phyloP scores from a whole-genome alignment of 2,113 vertebrate genomes.

The Ceyx cyanopectus region DNA sequence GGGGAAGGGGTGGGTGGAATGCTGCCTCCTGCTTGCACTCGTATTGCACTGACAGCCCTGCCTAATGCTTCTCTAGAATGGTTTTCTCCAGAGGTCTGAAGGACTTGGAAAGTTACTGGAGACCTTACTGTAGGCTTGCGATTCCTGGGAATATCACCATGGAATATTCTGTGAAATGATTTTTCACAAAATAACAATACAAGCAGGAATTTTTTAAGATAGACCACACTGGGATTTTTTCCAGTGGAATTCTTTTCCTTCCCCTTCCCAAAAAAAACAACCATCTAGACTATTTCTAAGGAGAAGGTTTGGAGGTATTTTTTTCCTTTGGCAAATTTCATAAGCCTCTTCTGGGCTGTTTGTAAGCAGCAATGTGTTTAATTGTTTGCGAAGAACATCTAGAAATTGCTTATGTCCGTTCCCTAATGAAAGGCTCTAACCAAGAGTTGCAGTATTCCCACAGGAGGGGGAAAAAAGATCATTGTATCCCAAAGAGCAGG shows the following conservation, averaged over 20 bases:
- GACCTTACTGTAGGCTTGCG: background rate
- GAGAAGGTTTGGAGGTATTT: background rate
- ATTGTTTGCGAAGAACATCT: background rate
- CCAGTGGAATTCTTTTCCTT: background rate
- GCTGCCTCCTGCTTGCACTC: background rate
- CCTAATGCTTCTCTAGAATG: accelerated
- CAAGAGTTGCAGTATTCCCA: background rate
- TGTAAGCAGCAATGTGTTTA: background rate
- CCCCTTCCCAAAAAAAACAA: background rate
- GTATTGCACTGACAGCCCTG: background rate
- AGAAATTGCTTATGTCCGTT: background rate
- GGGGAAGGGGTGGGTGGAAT: background rate
- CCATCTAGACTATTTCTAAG: background rate
- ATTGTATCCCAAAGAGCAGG: no score
- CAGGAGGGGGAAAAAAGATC: background rate
- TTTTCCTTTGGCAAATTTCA: background rate
- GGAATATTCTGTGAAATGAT: background rate
- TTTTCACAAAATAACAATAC: conserved; percentile 5
- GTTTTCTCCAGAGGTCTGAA: background rate
- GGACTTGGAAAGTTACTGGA: background rate
- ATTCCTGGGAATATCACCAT: background rate
- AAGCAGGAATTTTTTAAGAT: background rate
- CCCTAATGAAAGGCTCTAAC: background rate
- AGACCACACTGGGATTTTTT: background rate
- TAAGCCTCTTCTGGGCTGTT: background rate